Conservation (phyloP, 2,888 invertebrate species). For the Scaptomyza flava region DNA sequence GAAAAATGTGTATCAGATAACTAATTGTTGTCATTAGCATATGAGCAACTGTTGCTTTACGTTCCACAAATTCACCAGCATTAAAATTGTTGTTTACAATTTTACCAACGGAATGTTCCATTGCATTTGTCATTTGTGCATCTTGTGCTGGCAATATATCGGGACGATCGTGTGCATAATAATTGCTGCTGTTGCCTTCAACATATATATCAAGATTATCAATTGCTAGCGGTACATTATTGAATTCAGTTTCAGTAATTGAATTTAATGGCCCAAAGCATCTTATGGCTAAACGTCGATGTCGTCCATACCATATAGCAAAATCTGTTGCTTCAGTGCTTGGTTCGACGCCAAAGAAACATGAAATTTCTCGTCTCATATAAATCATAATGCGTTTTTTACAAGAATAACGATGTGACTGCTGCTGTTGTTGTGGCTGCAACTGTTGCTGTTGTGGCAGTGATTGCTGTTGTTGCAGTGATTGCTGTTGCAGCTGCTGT, state of each 20-base stretch:
- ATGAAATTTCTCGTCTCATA: conserved; percentile 81
- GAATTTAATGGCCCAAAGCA: conserved; percentile 74
- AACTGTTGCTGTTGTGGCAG: conserved; percentile 44
- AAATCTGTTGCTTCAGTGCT: conserved; percentile 81
- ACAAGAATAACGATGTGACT: conserved; percentile 63
- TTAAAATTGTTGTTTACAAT: conserved; percentile 60
- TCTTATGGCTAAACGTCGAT: conserved; percentile 82
- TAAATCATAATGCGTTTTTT: conserved; percentile 83
- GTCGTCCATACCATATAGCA: conserved; percentile 82
- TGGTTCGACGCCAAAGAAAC: conserved; percentile 83
- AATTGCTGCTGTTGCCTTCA: conserved; percentile 16
- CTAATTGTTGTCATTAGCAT: conserved; percentile 82
- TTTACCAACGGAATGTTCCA: conserved; percentile 37
- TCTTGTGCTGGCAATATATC: conserved; percentile 83
- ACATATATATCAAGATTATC: conserved; percentile 12
- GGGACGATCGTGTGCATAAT: conserved; percentile 78
- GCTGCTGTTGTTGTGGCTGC: conserved; percentile 42
- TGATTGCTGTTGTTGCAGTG: conserved; percentile 25
- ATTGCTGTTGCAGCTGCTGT: conserved; percentile 32
- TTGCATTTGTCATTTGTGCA: conserved; percentile 56
- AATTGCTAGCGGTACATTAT: conserved; percentile 22
- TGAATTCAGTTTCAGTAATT: conserved; percentile 47
- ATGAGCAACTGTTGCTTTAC: conserved; percentile 82
- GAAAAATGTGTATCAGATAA: conserved; percentile 86
- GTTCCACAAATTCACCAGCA: conserved; percentile 83